Evolutionary conservation across 2,888 invertebrate species (phyloP).

Genomic region (Ptychoptera albimana): DNA sequence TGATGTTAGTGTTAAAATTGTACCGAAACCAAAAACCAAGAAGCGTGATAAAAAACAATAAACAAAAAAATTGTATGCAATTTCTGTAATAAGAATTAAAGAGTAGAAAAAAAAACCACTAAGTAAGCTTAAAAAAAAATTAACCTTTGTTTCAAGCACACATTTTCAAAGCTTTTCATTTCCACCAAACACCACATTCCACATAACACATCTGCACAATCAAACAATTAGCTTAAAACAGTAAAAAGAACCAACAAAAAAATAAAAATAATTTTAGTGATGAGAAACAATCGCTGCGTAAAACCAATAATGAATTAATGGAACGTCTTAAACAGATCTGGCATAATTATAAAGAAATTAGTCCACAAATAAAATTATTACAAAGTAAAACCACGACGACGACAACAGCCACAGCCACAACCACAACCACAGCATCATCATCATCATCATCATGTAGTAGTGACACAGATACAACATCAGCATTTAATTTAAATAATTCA

Average conservation of each 20-base stretch:
- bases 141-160: no score
- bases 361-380: slow-evolving; percentile 5
- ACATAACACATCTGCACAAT: no score
- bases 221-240: no score
- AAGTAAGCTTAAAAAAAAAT: no score
- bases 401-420: slow-evolving; percentile 1
- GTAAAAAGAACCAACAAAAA: no score
- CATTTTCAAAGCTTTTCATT: no score
- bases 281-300: slow-evolving; percentile 25
- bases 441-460: not conserved
- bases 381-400: not conserved
- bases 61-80: no score
- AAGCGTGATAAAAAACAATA: slow-evolving; percentile 8
- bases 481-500: no score
- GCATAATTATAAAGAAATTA: slow-evolving; percentile 25
- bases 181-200: no score
- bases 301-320: slow-evolving; percentile 28
- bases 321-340: slow-evolving; percentile 27
- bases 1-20: slow-evolving; percentile 59
- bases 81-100: not conserved
- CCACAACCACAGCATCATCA: no score
- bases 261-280: slow-evolving; percentile 14
- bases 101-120: no score
- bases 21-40: slow-evolving; percentile 35
- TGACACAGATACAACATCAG: slow-evolving; percentile 5